Evolutionary conservation across 64 coral and sea anemone genomes (phyloP), one percentile per base, ranked within the genome.

Genomic region (Trachythela sp.): DNA sequence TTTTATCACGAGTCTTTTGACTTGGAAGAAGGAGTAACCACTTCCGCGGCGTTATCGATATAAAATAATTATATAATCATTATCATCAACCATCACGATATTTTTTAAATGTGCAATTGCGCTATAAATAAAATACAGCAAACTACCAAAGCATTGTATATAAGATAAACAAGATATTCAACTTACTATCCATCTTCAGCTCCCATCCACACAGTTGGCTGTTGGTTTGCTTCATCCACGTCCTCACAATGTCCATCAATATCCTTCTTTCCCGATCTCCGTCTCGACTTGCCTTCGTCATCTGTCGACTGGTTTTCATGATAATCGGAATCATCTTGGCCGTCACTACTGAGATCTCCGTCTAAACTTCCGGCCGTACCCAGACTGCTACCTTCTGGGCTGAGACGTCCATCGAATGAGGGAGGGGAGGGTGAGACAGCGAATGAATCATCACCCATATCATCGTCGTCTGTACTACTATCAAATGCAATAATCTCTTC

Each of bases 181-280:
- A 76, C 84, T 70, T 84, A 99, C 96, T 91, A 93, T 95, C 96
- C 96, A 77, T 99, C 96, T 83, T 99, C 96, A n/a, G 96, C 94
- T 8, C 96, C 96, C 18, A 99, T 84, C 96, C 96, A 99, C 0
- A 99, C 91, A 24, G 96, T 92, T 18, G 93, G 94, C 22, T 89
- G 64, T 58, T 94, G 91, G 49, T 95, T 93, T 36, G 89, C 59
- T 1, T 99, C 96, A 70, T 91, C 91, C 37, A 89, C 86, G 7
- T 90, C 42, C 52, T 97, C 95, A 22, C 88, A 90, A 56, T 92
- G 84, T 84, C 92, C 92, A 5, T 91, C 89, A 83, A 94, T 94
- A n/a, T 91, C 84, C 18, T 94, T 97, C 27, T 88, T 88, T 9
- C 86, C 88, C 29, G 88, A 85, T 91, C 94, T 97, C 0, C 58